Evolutionary conservation across 2,113 vertebrate species (phyloP).

Genomic region (Pangasianodon gigas): DNA sequence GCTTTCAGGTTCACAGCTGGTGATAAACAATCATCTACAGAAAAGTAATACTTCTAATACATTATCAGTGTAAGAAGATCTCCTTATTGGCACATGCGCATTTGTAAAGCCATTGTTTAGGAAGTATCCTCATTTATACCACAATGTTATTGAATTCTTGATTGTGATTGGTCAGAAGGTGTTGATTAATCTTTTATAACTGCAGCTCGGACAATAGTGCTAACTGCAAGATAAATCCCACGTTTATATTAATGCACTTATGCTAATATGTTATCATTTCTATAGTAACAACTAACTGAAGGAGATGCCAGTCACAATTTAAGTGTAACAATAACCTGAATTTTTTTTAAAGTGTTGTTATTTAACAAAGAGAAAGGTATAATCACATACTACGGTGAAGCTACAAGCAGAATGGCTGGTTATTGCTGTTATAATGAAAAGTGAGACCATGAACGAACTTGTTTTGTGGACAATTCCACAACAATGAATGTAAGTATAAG

Average conservation of each 20-base stretch:
- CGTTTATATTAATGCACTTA: background rate
- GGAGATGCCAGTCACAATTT: background rate
- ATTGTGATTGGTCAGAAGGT: conserved; percentile 1
- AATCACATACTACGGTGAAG: background rate
- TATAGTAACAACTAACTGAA: background rate
- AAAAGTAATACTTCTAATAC: background rate
- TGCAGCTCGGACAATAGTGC: background rate
- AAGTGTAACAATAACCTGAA: background rate
- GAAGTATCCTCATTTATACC: background rate
- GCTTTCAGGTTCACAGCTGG: background rate
- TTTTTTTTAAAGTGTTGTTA: background rate
- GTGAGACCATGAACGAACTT: background rate
- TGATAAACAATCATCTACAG: background rate
- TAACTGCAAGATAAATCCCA: background rate
- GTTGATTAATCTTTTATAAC: background rate
- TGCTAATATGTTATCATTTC: background rate
- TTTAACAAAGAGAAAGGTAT: background rate
- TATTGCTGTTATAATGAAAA: background rate
- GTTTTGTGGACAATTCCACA: background rate
- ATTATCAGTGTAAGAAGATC: background rate
- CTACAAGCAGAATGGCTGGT: background rate
- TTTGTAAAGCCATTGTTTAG: background rate
- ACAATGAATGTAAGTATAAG: no score
- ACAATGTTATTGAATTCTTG: background rate
- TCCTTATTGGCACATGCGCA: background rate